phyloP scores from a whole-genome alignment of 1,140 invertebrate genomes.

The Sarcophaga bullata region DNA sequence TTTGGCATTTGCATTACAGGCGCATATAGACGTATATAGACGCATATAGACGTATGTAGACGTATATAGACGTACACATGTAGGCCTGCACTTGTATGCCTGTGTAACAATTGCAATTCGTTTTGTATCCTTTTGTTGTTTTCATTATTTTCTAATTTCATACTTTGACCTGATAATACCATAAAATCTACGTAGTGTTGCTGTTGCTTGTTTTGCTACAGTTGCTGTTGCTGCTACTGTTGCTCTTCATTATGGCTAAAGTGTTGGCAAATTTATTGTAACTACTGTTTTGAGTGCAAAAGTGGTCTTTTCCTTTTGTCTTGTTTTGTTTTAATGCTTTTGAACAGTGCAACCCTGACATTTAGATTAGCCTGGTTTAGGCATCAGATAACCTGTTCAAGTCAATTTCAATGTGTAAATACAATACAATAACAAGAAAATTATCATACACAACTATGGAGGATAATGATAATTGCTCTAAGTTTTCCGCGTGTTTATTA shows the following conservation, averaged over 20 bases:
- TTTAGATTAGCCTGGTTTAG: slow-evolving; percentile 17
- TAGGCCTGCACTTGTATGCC: not conserved
- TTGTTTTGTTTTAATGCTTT: not conserved
- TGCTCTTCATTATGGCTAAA: not conserved
- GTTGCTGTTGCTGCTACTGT: too few relatives aligned
- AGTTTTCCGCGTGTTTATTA: too few relatives aligned
- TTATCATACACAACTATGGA: not conserved
- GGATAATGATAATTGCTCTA: too few relatives aligned
- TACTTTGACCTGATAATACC: slow-evolving; percentile 16
- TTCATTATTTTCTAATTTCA: not conserved
- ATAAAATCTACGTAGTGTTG: not conserved
- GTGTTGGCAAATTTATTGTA: slow-evolving; percentile 3
- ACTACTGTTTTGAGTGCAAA: not conserved
- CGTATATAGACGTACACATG: not conserved
- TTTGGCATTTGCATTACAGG: not conserved
- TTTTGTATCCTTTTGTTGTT: not conserved
- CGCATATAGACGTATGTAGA: not conserved
- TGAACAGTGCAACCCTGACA: not conserved
- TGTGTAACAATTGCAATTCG: not conserved
- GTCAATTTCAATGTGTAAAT: too few relatives aligned
- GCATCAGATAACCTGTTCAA: not conserved
- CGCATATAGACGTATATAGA: not conserved
- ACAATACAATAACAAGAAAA: not conserved
- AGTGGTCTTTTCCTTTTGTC: not conserved
- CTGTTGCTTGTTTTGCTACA: too few relatives aligned